phyloP scores from a whole-genome alignment of 2,797 vertebrate species.

The Pterois miles region DNA sequence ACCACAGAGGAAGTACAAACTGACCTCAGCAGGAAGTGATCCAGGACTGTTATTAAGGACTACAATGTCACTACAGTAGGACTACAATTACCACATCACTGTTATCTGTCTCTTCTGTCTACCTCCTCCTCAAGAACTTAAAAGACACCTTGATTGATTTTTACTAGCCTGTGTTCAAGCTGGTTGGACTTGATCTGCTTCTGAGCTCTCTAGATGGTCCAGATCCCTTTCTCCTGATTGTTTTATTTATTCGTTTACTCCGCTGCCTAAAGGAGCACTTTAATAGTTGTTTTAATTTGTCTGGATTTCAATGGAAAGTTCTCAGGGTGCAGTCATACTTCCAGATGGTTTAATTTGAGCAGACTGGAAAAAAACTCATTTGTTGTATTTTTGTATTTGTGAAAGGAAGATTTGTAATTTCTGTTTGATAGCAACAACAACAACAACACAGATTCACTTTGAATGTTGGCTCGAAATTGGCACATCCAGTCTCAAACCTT shows the following conservation, averaged over 20 bases:
- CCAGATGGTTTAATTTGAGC: conserved; percentile 22
- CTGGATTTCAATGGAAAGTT: conserved; percentile 46
- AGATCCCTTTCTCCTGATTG: neutral
- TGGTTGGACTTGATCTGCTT: conserved; percentile 40
- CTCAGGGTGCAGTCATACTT: conserved; percentile 62
- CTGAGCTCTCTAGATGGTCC: conserved; percentile 54
- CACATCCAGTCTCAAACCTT: neutral
- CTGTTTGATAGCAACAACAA: no score
- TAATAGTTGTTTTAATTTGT: conserved; percentile 2
- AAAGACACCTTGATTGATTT: conserved; percentile 47
- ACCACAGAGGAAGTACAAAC: conserved; percentile 24
- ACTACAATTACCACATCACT: conserved; percentile 77
- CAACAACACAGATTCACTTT: no score
- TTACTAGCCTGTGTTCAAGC: conserved; percentile 22
- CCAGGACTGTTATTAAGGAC: conserved; percentile 67
- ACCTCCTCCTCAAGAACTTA: conserved; percentile 71
- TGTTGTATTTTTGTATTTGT: conserved; percentile 39
- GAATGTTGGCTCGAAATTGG: conserved; percentile 9
- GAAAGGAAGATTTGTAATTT: conserved; percentile 13
- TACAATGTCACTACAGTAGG: conserved; percentile 50
- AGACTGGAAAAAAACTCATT: conserved; percentile 20
- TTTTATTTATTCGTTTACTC: neutral
- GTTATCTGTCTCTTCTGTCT: conserved; percentile 75
- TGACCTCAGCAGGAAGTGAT: conserved; percentile 61
- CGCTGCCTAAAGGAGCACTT: neutral